These are phyloP conservation scores for Drosophila melanica DNA, from an alignment of 1,140 invertebrate genomes.

Conservation along the genomic window DNA sequence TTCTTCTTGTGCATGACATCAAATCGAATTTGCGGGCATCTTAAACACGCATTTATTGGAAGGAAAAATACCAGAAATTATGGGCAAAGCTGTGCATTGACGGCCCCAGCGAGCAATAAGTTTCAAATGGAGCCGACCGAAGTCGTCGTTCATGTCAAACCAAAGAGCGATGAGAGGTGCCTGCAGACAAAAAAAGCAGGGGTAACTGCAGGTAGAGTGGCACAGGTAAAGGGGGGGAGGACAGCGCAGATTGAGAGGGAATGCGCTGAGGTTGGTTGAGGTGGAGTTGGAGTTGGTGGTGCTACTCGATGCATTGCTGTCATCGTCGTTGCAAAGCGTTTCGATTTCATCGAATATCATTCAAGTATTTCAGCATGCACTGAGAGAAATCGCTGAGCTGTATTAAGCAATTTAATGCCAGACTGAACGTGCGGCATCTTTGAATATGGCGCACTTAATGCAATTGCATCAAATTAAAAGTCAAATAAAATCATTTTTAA, in stretches of 20 bases:
- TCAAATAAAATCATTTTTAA: no score
- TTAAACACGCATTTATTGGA: constrained; percentile 14
- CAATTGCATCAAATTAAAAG: neutral
- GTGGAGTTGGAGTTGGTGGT: no score
- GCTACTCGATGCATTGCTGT: constrained; percentile 25
- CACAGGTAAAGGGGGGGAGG: neutral
- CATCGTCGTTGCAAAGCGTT: constrained; percentile 34
- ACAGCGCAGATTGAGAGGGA: neutral
- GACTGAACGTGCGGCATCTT: neutral
- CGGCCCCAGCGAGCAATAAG: constrained; percentile 69
- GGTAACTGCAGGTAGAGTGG: neutral
- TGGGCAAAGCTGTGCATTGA: constrained; percentile 40
- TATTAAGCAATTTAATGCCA: neutral
- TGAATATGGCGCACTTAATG: neutral
- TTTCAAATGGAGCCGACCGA: constrained; percentile 69
- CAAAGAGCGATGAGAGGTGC: constrained; percentile 46
- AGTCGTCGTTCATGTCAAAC: constrained; percentile 64
- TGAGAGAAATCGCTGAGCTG: constrained; percentile 17
- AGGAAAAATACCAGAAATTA: constrained; percentile 59
- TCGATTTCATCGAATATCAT: constrained; percentile 62
- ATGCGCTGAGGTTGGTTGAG: neutral
- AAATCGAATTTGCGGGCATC: constrained; percentile 61
- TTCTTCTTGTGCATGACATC: constrained; percentile 27
- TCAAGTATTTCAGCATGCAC: constrained; percentile 48
- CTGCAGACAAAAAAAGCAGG: neutral